Evolutionary conservation across 1,140 invertebrate genomes (phyloP).

Genomic region (Phthorimaea operculella): DNA sequence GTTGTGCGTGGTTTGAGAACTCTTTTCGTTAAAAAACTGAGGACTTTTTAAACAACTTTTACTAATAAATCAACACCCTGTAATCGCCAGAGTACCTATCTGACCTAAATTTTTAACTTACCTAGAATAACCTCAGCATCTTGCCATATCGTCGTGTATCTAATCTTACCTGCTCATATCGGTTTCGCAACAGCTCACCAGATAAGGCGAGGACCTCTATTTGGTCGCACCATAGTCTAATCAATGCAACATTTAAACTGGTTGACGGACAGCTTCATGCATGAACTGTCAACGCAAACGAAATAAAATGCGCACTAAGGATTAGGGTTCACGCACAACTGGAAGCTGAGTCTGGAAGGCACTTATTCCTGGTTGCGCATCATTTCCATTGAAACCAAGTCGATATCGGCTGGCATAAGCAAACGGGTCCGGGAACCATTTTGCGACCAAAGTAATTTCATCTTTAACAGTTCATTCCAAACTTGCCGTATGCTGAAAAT

Average conservation of each 20-base stretch:
- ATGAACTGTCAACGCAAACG: constrained; percentile 37
- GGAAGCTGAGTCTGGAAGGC: background rate
- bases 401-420: background rate
- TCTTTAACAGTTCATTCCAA: no score
- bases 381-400: background rate
- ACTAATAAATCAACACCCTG: no score
- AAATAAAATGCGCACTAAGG: constrained; percentile 22
- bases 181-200: background rate
- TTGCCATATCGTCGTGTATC: background rate
- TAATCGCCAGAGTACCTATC: background rate
- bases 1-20: no score
- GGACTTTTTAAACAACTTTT: no score
- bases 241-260: constrained; percentile 16
- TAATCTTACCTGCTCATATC: no score
- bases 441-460: no score
- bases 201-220: constrained; percentile 20
- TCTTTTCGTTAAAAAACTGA: no score
- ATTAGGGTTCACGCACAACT: background rate
- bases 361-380: no score
- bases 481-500: background rate
- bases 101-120: background rate
- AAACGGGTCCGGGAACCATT: no score
- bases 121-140: background rate
- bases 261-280: constrained; percentile 23
- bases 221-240: constrained; percentile 25